A percentile compares a stretch with the other conserved stretches of the same genome.
These are phyloP conservation scores for Falco berigora DNA, from an alignment of 2,797 vertebrate genomes.

Conservation along the genomic window DNA sequence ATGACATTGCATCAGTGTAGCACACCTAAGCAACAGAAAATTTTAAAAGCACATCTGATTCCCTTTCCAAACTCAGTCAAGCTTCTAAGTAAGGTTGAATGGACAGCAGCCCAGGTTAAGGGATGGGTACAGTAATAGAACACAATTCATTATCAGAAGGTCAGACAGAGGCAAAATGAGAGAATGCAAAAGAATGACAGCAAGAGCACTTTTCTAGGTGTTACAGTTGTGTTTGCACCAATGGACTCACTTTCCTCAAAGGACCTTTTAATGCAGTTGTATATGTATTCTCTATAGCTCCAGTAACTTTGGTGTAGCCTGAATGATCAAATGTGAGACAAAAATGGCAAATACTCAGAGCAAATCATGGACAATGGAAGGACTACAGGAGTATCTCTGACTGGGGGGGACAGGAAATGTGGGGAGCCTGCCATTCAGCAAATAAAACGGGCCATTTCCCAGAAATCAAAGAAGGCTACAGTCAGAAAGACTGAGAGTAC, in stretches of 20 bases:
- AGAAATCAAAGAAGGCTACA: neutral
- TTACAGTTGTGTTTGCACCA: neutral
- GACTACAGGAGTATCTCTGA: neutral
- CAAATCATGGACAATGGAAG: neutral
- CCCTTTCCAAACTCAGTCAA: neutral
- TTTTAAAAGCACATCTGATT: neutral
- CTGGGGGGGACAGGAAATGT: neutral
- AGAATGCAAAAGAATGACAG: neutral
- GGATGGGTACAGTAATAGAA: neutral
- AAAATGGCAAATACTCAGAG: neutral
- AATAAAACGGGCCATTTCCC: neutral
- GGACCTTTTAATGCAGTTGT: neutral
- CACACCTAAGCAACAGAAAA: neutral
- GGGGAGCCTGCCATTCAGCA: neutral
- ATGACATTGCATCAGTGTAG: neutral
- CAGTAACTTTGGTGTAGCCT: rapidly evolving
- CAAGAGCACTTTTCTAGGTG: neutral
- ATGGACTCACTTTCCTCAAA: neutral
- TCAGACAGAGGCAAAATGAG: neutral
- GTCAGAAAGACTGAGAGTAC: neutral
- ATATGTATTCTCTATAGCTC: neutral
- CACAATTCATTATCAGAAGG: neutral
- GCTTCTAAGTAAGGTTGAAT: neutral
- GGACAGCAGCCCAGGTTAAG: neutral
- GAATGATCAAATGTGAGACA: neutral